Conservation (phyloP, 2,888 invertebrate species). For the Hydrotaea cyrtoneurina region DNA sequence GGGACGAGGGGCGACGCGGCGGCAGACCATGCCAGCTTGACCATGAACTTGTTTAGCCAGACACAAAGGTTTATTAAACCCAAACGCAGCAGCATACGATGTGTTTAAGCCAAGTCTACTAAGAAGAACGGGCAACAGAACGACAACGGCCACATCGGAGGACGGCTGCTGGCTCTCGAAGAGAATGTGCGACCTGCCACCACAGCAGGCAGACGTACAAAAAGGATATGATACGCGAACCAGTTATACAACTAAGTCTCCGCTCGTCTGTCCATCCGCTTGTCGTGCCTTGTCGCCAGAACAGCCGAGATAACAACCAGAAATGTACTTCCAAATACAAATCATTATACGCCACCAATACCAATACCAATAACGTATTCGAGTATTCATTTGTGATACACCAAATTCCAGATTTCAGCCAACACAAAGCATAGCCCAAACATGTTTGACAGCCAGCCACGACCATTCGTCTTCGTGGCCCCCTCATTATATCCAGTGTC, state of each 20-base stretch:
- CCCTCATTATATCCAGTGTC: too few relatives aligned
- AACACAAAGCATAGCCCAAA: slow-evolving; percentile 52
- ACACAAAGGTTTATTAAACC: slow-evolving; percentile 67
- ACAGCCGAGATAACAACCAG: neutral
- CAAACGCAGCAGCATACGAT: neutral
- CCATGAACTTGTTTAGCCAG: slow-evolving; percentile 68
- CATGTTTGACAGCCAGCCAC: slow-evolving; percentile 60
- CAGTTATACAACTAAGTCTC: neutral
- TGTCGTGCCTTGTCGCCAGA: neutral
- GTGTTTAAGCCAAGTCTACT: slow-evolving; percentile 21
- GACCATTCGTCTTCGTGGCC: slow-evolving; percentile 7
- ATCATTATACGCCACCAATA: slow-evolving; percentile 43
- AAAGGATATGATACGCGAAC: slow-evolving; percentile 27
- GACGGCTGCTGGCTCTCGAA: too few relatives aligned
- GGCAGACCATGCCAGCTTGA: slow-evolving; percentile 54
- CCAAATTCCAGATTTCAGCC: slow-evolving; percentile 57
- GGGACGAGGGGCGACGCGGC: too few relatives aligned
- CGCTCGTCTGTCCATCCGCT: neutral
- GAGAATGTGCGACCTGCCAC: neutral
- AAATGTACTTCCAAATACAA: slow-evolving; percentile 53
- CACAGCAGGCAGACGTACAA: neutral
- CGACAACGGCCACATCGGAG: neutral
- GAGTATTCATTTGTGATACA: slow-evolving; percentile 31
- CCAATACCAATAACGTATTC: too few relatives aligned
- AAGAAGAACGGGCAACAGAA: slow-evolving; percentile 19